Percentiles rank a stretch among this genome's conserved stretches.
phyloP scores from a whole-genome alignment of 2,888 invertebrate species.

The Eupithecia subfuscata region DNA sequence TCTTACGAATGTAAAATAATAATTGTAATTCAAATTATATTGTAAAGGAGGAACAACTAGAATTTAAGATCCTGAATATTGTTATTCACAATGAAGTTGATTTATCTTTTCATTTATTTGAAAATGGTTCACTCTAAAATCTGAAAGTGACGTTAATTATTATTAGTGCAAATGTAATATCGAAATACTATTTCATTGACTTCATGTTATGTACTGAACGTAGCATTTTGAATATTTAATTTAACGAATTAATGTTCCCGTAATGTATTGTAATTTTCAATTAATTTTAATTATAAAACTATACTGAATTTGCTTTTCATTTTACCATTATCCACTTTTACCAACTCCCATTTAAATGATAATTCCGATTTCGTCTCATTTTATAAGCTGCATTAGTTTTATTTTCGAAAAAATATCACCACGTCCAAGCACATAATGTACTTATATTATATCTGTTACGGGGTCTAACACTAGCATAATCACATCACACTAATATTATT shows the following conservation, averaged over 20 bases:
- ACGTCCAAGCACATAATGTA: no score
- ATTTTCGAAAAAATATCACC: background rate
- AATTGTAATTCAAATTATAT: slow-evolving; percentile 22
- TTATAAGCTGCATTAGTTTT: background rate
- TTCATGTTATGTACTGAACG: background rate
- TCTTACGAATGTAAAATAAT: slow-evolving; percentile 13
- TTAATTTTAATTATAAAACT: slow-evolving; percentile 74
- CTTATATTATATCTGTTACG: no score
- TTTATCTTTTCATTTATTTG: background rate
- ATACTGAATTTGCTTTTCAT: slow-evolving; percentile 51
- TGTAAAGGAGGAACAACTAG: slow-evolving; percentile 81
- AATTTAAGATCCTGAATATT: slow-evolving; percentile 54
- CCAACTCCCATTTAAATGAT: background rate
- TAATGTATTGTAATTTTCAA: slow-evolving; percentile 69
- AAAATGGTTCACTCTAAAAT: background rate
- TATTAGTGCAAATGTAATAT: background rate
- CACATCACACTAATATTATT: no score
- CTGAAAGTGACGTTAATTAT: background rate
- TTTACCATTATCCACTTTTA: slow-evolving; percentile 16
- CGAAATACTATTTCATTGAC: background rate
- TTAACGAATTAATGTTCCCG: slow-evolving; percentile 52
- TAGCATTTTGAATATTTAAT: background rate
- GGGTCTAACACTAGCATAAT: no score
- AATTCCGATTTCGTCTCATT: background rate
- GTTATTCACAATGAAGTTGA: background rate